phyloP scores from a whole-genome alignment of 1,140 invertebrate species.

The Tyrophagus putrescentiae region DNA sequence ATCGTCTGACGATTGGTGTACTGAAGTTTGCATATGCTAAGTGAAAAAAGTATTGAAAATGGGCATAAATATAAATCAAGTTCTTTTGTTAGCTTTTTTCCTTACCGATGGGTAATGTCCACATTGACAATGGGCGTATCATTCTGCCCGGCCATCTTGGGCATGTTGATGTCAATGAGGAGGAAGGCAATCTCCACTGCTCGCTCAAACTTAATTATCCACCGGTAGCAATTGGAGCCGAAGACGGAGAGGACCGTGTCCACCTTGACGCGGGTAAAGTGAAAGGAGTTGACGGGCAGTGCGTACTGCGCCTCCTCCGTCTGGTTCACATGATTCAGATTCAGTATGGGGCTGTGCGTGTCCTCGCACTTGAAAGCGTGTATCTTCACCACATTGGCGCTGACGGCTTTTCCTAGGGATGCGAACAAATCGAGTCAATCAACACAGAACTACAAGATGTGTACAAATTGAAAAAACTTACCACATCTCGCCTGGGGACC shows the following conservation, averaged over 20 bases:
- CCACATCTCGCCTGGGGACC: conserved; percentile 14
- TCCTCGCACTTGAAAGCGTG: neutral
- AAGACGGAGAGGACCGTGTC: neutral
- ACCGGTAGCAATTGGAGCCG: conserved; percentile 7
- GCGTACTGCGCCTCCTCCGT: neutral
- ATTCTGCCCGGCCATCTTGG: neutral
- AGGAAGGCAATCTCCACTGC: neutral
- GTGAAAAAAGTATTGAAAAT: neutral
- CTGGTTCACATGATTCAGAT: neutral
- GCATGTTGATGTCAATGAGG: conserved; percentile 3
- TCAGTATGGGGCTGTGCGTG: neutral
- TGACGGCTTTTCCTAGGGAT: neutral
- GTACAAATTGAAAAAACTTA: neutral
- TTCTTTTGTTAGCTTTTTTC: neutral
- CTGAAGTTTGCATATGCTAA: conserved; percentile 8
- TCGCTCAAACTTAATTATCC: conserved; percentile 5
- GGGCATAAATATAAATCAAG: neutral
- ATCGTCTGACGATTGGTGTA: conserved; percentile 3
- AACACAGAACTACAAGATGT: neutral
- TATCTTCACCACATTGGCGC: neutral
- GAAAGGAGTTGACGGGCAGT: conserved; percentile 6
- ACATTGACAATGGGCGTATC: neutral
- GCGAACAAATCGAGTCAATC: neutral
- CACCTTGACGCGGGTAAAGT: neutral
- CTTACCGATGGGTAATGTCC: neutral